phyloP scores from a whole-genome alignment of 2,888 invertebrate genomes.

The Junonia oenone region DNA sequence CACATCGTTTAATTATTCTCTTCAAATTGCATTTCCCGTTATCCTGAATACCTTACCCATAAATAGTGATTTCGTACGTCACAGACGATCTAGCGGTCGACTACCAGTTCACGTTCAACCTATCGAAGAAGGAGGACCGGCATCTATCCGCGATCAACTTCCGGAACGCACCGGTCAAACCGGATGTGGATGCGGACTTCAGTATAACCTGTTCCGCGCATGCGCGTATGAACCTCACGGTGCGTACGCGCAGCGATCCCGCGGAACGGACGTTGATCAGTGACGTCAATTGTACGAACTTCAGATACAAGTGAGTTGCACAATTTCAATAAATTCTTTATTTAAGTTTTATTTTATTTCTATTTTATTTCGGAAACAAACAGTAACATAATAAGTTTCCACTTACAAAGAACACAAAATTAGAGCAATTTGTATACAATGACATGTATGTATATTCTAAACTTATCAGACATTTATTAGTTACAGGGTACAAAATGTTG shows the following conservation, averaged over 20 bases:
- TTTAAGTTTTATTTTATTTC: too few relatives aligned
- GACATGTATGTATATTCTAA: too few relatives aligned
- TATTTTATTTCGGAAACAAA: too few relatives aligned
- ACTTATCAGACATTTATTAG: too few relatives aligned
- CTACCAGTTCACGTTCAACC: slow-evolving; percentile 99
- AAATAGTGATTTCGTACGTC: not conserved
- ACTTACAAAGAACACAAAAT: too few relatives aligned
- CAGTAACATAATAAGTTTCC: too few relatives aligned
- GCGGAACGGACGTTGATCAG: slow-evolving; percentile 86
- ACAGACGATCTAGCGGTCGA: slow-evolving; percentile 97
- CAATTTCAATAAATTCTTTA: too few relatives aligned
- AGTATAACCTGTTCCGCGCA: slow-evolving; percentile 91
- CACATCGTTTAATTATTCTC: too few relatives aligned
- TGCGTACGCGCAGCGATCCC: slow-evolving; percentile 84
- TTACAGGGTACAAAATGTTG: too few relatives aligned
- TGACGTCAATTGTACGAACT: slow-evolving; percentile 90
- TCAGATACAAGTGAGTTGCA: slow-evolving; percentile 81
- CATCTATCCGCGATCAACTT: slow-evolving; percentile 98
- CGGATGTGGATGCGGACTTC: slow-evolving; percentile 95
- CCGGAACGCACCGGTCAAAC: slow-evolving; percentile 94
- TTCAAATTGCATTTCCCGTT: too few relatives aligned
- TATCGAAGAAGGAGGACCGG: slow-evolving; percentile 97
- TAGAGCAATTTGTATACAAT: too few relatives aligned
- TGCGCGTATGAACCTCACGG: slow-evolving; percentile 94
- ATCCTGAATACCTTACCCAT: not conserved